Percentiles rank a stretch among this genome's conserved stretches.
Evolutionary conservation across 2,888 invertebrate species (phyloP).

Genomic region (Dasypogon diadema): DNA sequence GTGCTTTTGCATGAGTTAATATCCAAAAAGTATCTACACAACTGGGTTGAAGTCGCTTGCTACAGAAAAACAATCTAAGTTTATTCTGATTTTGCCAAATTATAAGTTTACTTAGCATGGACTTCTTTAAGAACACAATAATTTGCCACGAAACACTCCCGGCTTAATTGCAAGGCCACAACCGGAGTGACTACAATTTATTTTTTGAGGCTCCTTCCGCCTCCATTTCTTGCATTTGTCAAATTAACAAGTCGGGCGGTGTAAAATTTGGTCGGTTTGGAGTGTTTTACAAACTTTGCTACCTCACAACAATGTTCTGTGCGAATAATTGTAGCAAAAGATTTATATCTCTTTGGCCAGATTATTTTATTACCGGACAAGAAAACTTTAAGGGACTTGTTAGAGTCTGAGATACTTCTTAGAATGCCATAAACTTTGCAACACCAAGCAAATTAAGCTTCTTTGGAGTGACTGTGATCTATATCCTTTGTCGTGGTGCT

Average conservation of each 20-base stretch:
- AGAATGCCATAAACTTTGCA: background rate
- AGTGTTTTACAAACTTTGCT: conserved; percentile 14
- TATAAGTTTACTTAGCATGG: conserved; percentile 26
- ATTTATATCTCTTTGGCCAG: background rate
- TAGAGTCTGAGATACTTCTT: too few species aligned
- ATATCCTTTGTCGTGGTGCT: too few species aligned
- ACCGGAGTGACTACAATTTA: conserved; percentile 16
- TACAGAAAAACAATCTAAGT: background rate
- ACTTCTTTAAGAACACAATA: conserved; percentile 45
- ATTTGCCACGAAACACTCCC: conserved; percentile 50
- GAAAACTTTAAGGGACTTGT: background rate
- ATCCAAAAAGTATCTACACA: too few species aligned
- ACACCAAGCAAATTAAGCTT: background rate
- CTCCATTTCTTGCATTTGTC: background rate
- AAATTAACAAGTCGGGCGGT: conserved; percentile 20
- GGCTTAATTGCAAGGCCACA: conserved; percentile 51
- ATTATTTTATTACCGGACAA: background rate
- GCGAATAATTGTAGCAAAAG: background rate
- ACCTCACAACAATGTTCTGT: conserved; percentile 9
- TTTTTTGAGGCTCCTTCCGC: background rate
- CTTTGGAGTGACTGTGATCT: too few species aligned
- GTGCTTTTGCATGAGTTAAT: background rate
- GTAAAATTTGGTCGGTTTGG: conserved; percentile 6
- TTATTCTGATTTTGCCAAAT: conserved; percentile 7
- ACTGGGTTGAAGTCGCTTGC: background rate